Conservation (phyloP, 2,113 vertebrate genomes). For the Heliornis fulica region DNA sequence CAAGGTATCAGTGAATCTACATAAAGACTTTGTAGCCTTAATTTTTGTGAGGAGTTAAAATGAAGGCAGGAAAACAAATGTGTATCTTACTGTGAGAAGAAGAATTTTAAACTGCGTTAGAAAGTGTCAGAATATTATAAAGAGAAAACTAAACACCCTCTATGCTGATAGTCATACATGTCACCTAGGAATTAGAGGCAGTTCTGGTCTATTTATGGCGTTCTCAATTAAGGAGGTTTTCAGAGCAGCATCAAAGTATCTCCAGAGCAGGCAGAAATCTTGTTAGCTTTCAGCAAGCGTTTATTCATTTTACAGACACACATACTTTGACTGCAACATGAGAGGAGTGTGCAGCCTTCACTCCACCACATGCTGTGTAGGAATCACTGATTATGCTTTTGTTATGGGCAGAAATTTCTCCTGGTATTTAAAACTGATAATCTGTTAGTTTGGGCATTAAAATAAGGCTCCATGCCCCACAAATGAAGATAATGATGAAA, state of each 20-base stretch:
- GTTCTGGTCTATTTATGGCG: neutral
- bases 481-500: neutral
- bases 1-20: neutral
- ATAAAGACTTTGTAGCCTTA: neutral
- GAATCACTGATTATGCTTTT: neutral
- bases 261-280: neutral
- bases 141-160: neutral
- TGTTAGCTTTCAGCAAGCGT: neutral
- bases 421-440: neutral
- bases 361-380: rapidly evolving
- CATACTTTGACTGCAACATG: neutral
- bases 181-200: neutral
- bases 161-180: neutral
- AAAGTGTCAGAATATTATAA: neutral
- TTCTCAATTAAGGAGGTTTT: neutral
- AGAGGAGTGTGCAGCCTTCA: neutral
- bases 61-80: neutral
- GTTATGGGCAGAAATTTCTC: neutral
- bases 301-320: neutral
- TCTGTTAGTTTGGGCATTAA: neutral
- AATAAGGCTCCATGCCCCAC: neutral
- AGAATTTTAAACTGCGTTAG: neutral
- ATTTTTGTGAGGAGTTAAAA: neutral
- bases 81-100: neutral
- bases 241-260: neutral